A percentile compares a stretch with the other conserved stretches of the same genome.
phyloP scores from a whole-genome alignment of 2,888 invertebrate genomes.

The Nemurella pictetii region DNA sequence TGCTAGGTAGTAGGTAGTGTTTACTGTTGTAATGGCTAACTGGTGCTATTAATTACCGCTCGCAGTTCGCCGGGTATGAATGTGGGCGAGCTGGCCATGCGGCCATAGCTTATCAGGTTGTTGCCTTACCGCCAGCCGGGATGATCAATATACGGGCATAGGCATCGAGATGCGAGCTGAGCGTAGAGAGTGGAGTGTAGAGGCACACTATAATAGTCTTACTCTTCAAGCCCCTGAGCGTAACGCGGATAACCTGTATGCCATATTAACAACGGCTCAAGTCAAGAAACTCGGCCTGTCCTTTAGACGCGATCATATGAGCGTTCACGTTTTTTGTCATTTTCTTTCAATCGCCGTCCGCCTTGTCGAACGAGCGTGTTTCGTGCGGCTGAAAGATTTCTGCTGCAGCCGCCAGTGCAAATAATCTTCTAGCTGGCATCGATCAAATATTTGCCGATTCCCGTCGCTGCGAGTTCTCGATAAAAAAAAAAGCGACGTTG shows the following conservation, averaged over 20 bases:
- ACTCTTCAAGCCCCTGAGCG: not conserved
- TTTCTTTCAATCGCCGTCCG: not conserved
- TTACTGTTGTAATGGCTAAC: not conserved
- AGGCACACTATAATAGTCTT: not conserved
- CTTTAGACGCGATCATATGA: not conserved
- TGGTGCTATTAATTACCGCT: not conserved
- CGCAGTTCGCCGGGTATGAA: not conserved
- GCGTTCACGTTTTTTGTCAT: not conserved
- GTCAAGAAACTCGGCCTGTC: too few relatives aligned
- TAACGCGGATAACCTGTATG: not conserved
- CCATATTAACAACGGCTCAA: not conserved
- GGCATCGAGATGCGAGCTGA: too few relatives aligned
- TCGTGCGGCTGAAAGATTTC: too few relatives aligned
- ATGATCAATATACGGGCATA: not conserved
- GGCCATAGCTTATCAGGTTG: not conserved
- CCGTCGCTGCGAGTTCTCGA: not conserved
- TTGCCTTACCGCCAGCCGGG: not conserved
- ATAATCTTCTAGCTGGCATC: not conserved
- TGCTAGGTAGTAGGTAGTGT: not conserved
- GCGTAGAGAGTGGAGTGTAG: not conserved
- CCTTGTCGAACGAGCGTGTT: not conserved
- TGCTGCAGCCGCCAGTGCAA: too few relatives aligned
- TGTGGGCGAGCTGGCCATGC: not conserved
- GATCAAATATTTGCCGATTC: not conserved
- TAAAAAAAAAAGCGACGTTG: not conserved